Evolutionary conservation across 2,113 vertebrate species (phyloP).

Genomic region (Phaethon lepturus): DNA sequence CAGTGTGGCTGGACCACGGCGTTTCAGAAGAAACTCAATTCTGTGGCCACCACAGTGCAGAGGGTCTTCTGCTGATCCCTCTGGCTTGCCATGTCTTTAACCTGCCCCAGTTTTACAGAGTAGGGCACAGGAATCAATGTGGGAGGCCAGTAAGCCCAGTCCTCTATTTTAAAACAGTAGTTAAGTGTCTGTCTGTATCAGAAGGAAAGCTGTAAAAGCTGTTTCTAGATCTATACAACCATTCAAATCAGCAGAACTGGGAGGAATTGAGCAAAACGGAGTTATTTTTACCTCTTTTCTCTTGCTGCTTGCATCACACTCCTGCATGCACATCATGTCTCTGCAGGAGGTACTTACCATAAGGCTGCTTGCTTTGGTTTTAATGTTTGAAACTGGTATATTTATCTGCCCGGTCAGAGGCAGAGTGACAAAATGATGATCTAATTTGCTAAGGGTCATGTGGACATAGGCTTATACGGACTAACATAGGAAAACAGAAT

Average conservation of each 20-base stretch:
- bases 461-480: background rate
- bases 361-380: slow-evolving; percentile 1
- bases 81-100: background rate
- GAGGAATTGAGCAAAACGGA: background rate
- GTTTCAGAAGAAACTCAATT: background rate
- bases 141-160: background rate
- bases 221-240: background rate
- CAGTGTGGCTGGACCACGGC: background rate
- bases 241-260: background rate
- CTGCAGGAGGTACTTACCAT: slow-evolving; percentile 6
- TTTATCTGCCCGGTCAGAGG: slow-evolving; percentile 7
- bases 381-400: background rate
- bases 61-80: background rate
- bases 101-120: background rate
- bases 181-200: background rate
- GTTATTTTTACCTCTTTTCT: slow-evolving; percentile 33
- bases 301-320: slow-evolving; percentile 17
- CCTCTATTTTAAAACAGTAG: background rate
- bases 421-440: slow-evolving; percentile 6
- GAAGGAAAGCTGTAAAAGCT: background rate
- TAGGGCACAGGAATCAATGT: background rate
- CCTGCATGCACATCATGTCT: background rate
- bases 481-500: slow-evolving; percentile 3
- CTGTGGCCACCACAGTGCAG: background rate
- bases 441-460: background rate